These are phyloP conservation scores for Spermophilus dauricus DNA, from an alignment of 2,113 vertebrate genomes.

Conservation along the genomic window DNA sequence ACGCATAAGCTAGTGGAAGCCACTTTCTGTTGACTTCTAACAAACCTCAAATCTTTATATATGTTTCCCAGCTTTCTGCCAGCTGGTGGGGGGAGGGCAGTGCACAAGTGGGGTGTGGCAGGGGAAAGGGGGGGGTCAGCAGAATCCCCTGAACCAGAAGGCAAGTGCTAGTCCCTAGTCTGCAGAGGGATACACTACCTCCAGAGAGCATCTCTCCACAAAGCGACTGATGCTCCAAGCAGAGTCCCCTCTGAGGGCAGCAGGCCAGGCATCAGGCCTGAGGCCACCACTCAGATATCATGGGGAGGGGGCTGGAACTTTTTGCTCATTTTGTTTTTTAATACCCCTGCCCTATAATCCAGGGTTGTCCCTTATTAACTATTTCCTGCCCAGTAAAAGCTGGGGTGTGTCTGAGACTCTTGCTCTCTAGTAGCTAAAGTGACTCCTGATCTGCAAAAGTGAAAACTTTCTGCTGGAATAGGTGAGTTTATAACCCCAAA, in stretches of 20 bases:
- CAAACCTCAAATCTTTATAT: neutral
- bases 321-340: conserved; percentile 23
- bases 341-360: neutral
- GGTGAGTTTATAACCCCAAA: neutral
- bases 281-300: neutral
- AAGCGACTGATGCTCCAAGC: neutral
- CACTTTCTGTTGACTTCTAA: conserved; percentile 6
- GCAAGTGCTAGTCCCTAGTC: neutral
- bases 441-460: neutral
- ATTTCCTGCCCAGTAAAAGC: neutral
- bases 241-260: neutral
- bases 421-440: neutral
- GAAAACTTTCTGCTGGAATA: neutral
- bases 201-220: neutral
- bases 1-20: neutral
- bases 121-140: neutral
- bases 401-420: neutral
- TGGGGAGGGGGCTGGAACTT: neutral
- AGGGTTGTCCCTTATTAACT: neutral
- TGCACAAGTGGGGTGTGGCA: neutral
- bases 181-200: neutral
- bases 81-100: too few species aligned
- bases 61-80: neutral
- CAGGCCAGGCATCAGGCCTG: neutral
- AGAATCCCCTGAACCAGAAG: neutral